Evolutionary conservation across 2,797 vertebrate species (phyloP), one percentile per base, ranked within the genome.

Genomic region (Microctenopoma lineatum): DNA sequence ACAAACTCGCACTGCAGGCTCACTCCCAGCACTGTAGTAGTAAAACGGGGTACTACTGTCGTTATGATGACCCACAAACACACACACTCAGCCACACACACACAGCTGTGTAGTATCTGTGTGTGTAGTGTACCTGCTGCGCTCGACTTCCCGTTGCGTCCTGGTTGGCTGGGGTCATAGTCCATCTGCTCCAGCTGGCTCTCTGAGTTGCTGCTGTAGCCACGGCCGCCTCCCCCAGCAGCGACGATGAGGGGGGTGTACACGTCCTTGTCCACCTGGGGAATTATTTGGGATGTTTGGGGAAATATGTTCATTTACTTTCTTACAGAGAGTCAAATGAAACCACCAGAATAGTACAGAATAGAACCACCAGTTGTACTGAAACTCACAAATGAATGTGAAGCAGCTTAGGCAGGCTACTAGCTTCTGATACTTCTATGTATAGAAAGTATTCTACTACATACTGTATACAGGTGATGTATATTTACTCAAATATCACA

Each of bases 141-240:
- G 72, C 95, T 93, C 46, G 97, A 97, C 87, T 95, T 95, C 79
- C 98, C 98, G 12, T 96, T 99, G 76, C 94, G 80, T 71, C 98
- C 97, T 1, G 92, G 95, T 73, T 96, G 84, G 34, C 89, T 93
- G 52, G 90, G 94, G 83, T 97, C 94, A 70, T 93, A 95, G 86
- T 98, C 96, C 85, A 96, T 92, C 65, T 93, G 94, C 92, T 99
- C 97, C 69, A 92, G 88, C 85, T 94, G 94, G 3, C 84, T 93
- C 67, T 95, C 93, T 67, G 93, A 94, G 90, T 95, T 96, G 91
- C 96, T 96, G 84, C 95, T 96, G 72, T 98, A 99, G 73, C 96
- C 97, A 47, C 96, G 94, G 72, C 98, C 98, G 1, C 98, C 98
- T 63, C 97, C 98, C 7, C 97, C 98, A 18, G 97, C 97, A 45